Evolutionary conservation across 2,797 vertebrate species (phyloP).

Genomic region (Dromococcyx pavoninus): DNA sequence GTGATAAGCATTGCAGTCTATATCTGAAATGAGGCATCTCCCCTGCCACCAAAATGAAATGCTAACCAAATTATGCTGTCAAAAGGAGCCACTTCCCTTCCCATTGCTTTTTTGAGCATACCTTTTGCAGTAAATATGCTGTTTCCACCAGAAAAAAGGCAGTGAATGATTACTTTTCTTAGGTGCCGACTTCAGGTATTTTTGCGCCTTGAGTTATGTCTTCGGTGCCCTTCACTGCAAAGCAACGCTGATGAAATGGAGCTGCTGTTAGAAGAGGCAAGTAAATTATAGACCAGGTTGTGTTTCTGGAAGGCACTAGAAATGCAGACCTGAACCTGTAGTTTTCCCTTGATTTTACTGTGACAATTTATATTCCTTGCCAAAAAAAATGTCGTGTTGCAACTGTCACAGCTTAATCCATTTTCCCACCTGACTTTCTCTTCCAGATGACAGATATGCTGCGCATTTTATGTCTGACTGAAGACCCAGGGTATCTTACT

Average conservation of each 20-base stretch:
- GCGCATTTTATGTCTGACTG: constrained; percentile 87
- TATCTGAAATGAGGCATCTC: background rate
- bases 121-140: background rate
- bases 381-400: background rate
- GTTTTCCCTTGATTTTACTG: background rate
- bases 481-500: constrained; percentile 86
- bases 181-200: constrained; percentile 92
- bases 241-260: constrained; percentile 76
- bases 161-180: background rate
- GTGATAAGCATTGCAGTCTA: background rate
- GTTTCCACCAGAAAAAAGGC: background rate
- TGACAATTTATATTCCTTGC: background rate
- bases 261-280: constrained; percentile 87
- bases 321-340: background rate
- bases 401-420: background rate
- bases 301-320: background rate
- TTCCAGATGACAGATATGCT: constrained; percentile 88
- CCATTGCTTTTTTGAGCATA: background rate
- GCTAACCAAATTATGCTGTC: background rate
- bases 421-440: background rate
- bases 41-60: constrained; percentile 2
- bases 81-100: background rate
- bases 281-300: background rate
- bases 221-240: constrained; percentile 73
- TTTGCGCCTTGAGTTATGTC: constrained; percentile 87